phyloP scores from a whole-genome alignment of 2,113 vertebrate species.

The Cynopterus brachyotis region DNA sequence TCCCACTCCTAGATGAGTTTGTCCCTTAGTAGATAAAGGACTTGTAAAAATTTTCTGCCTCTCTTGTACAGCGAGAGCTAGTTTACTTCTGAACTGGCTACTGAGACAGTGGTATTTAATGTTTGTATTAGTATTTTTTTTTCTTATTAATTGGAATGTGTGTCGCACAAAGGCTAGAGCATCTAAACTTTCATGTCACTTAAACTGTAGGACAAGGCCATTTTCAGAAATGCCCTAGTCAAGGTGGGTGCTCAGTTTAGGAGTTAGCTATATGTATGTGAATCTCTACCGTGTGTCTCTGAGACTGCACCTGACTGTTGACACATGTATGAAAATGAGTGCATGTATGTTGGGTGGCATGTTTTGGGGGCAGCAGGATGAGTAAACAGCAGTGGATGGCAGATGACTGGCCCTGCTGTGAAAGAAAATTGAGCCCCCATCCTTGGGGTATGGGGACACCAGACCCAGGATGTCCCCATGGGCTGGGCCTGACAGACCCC shows the following conservation, averaged over 20 bases:
- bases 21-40: not conserved
- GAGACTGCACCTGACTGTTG: not conserved
- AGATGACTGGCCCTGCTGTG: not conserved
- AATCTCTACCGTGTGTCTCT: not conserved
- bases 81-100: not conserved
- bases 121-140: not conserved
- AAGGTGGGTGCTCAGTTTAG: not conserved
- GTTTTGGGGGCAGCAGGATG: not conserved
- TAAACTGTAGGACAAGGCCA: not conserved
- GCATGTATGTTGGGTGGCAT: not conserved
- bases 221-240: not conserved
- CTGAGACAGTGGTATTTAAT: not conserved
- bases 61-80: not conserved
- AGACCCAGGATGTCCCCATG: not conserved
- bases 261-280: not conserved
- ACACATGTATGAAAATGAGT: not conserved
- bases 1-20: not conserved
- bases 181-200: not conserved
- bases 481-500: slow-evolving; percentile 31
- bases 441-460: not conserved
- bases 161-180: not conserved
- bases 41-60: not conserved
- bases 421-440: not conserved
- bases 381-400: not conserved
- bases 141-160: not conserved